These are phyloP conservation scores for Bombycilla garrulus DNA, from an alignment of 2,113 vertebrate species.

Conservation along the genomic window DNA sequence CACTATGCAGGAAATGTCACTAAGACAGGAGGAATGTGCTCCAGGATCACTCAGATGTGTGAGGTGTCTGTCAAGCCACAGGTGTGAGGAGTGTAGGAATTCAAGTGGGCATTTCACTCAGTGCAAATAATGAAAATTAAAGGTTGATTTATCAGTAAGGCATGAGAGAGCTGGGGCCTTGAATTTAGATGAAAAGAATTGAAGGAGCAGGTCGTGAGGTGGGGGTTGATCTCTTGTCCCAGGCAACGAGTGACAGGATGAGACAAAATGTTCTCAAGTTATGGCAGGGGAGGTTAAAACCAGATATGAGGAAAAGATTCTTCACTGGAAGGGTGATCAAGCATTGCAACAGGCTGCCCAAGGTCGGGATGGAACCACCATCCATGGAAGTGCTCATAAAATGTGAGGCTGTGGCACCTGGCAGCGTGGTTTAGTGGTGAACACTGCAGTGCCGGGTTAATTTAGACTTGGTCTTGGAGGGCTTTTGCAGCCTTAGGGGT, in stretches of 20 bases:
- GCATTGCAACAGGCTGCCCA: neutral
- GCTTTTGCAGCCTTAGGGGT: neutral
- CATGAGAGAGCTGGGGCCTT: neutral
- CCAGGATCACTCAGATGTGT: accelerated
- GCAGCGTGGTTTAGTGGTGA: neutral
- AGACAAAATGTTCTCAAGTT: neutral
- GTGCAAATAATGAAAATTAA: neutral
- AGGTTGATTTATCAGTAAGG: neutral
- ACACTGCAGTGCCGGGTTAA: accelerated
- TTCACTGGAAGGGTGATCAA: no score
- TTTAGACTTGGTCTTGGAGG: accelerated
- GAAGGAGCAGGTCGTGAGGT: neutral
- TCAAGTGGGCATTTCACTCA: neutral
- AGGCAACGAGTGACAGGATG: neutral
- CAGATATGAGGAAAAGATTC: neutral
- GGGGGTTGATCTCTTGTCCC: no score
- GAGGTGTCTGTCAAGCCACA: accelerated
- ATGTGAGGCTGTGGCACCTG: accelerated
- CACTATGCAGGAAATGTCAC: neutral
- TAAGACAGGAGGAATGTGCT: neutral
- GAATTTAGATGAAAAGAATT: neutral
- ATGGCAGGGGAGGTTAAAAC: neutral
- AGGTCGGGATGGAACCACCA: accelerated
- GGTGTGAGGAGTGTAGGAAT: neutral
- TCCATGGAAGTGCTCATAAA: no score